phyloP scores from a whole-genome alignment of 2,888 invertebrate species.

The Cryptus armator region DNA sequence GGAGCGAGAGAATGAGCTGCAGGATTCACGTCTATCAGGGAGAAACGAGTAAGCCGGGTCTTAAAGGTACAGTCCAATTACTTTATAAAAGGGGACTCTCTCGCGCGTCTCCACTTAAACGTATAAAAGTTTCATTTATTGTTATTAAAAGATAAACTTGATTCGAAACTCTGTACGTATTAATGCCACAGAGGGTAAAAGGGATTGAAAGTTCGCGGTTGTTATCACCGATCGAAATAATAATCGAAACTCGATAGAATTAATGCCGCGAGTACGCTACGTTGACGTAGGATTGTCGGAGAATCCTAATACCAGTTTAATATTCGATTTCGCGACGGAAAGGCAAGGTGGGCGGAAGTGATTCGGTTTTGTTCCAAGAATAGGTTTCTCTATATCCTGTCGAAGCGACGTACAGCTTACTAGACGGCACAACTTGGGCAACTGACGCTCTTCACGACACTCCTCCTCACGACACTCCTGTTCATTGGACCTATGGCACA shows the following conservation, averaged over 20 bases:
- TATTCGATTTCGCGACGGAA: constrained; percentile 16
- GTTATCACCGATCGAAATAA: not conserved
- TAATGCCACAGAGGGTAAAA: not conserved
- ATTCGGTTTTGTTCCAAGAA: constrained; percentile 56
- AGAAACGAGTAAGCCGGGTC: constrained; percentile 30
- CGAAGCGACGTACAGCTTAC: constrained; percentile 25
- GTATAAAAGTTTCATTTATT: constrained; percentile 15
- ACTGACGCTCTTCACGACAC: constrained; percentile 16
- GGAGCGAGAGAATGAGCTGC: constrained; percentile 7
- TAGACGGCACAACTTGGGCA: constrained; percentile 26
- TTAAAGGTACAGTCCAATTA: constrained; percentile 55
- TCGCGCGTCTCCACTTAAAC: not conserved
- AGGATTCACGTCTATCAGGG: constrained; percentile 1
- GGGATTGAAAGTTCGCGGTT: not conserved
- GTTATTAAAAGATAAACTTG: constrained; percentile 23
- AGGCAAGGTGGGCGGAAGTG: constrained; percentile 58
- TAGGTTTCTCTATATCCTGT: constrained; percentile 33
- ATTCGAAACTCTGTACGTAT: constrained; percentile 12
- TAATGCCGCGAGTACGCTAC: not conserved
- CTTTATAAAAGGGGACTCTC: constrained; percentile 31
- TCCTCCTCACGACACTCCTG: constrained; percentile 20
- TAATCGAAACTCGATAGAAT: not conserved
- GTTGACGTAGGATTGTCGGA: not conserved
- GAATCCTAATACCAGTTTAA: not conserved
- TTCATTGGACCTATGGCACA: constrained; percentile 21